phyloP scores from a whole-genome alignment of 2,888 invertebrate species.

The Amblyjoppa fuscipennis region DNA sequence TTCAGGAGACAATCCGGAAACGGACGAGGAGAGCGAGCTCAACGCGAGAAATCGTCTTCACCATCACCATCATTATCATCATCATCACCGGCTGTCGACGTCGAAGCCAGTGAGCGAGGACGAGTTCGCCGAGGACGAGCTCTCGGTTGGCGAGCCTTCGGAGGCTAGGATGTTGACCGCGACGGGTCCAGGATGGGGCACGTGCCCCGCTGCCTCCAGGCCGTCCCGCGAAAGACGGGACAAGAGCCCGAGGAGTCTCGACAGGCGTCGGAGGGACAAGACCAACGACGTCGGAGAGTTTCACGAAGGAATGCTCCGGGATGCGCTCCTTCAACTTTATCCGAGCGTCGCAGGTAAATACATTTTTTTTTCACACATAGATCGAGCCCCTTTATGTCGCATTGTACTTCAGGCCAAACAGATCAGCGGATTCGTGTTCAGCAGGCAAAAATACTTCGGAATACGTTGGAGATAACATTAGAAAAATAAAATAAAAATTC shows the following conservation, averaged over 20 bases:
- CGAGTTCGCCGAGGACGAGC: slow-evolving; percentile 94
- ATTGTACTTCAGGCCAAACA: too few species aligned
- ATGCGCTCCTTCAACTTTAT: slow-evolving; percentile 90
- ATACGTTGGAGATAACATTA: too few species aligned
- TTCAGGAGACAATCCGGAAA: slow-evolving; percentile 81
- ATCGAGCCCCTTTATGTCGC: too few species aligned
- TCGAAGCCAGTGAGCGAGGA: slow-evolving; percentile 90
- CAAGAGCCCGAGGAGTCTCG: slow-evolving; percentile 84
- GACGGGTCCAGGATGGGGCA: slow-evolving; percentile 86
- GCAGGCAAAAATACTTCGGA: too few species aligned
- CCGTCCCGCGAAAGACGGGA: slow-evolving; percentile 87
- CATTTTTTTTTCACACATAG: background rate
- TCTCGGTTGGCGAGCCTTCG: slow-evolving; percentile 85
- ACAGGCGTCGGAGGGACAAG: slow-evolving; percentile 86
- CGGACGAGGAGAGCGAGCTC: slow-evolving; percentile 82
- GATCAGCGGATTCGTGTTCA: too few species aligned
- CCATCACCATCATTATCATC: slow-evolving; percentile 78
- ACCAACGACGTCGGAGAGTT: slow-evolving; percentile 90
- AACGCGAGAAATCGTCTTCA: slow-evolving; percentile 80
- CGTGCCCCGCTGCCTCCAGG: slow-evolving; percentile 88
- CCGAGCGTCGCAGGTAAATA: slow-evolving; percentile 89
- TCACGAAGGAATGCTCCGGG: slow-evolving; percentile 92
- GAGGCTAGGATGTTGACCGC: slow-evolving; percentile 86
- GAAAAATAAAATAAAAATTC: too few species aligned
- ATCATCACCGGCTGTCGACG: slow-evolving; percentile 76